phyloP scores from a whole-genome alignment of 64 coral and sea anemone species.

The Exaiptasia diaphana region DNA sequence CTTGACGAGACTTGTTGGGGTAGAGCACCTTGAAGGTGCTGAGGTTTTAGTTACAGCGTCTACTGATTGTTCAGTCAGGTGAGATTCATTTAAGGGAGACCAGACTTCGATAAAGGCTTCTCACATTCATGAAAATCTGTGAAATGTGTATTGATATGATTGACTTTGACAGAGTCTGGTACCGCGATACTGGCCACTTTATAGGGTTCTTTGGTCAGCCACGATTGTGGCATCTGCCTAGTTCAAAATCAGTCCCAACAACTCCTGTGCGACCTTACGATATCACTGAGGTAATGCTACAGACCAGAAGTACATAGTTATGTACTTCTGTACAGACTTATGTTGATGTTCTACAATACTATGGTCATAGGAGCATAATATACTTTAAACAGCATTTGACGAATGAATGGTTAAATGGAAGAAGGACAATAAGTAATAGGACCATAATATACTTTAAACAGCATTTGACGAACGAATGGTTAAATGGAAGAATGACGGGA shows the following conservation, averaged over 20 bases:
- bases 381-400: no score
- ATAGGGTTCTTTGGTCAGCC: slow-evolving; percentile 98
- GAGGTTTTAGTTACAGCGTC: slow-evolving; percentile 91
- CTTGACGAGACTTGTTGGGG: slow-evolving; percentile 76
- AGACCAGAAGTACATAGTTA: not conserved
- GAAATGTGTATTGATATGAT: no score
- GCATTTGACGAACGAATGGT: no score
- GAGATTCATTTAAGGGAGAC: no score
- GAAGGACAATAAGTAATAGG: no score
- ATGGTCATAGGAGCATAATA: not conserved
- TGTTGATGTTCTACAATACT: not conserved
- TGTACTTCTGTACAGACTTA: not conserved
- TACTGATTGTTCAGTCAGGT: slow-evolving; percentile 91
- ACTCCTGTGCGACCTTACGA: slow-evolving; percentile 93
- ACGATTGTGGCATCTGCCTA: slow-evolving; percentile 84
- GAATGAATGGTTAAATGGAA: no score
- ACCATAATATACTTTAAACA: no score
- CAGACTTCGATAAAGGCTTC: slow-evolving; percentile 67
- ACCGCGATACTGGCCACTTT: slow-evolving; percentile 93
- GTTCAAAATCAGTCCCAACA: slow-evolving; percentile 79
- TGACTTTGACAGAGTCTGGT: slow-evolving; percentile 77
- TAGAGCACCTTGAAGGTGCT: slow-evolving; percentile 76
- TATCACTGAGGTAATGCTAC: slow-evolving; percentile 81
- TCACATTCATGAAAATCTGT: slow-evolving; percentile 70
- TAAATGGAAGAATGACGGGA: no score